Conservation (phyloP, 2,113 vertebrate genomes). For the Bufo gargarizans region DNA sequence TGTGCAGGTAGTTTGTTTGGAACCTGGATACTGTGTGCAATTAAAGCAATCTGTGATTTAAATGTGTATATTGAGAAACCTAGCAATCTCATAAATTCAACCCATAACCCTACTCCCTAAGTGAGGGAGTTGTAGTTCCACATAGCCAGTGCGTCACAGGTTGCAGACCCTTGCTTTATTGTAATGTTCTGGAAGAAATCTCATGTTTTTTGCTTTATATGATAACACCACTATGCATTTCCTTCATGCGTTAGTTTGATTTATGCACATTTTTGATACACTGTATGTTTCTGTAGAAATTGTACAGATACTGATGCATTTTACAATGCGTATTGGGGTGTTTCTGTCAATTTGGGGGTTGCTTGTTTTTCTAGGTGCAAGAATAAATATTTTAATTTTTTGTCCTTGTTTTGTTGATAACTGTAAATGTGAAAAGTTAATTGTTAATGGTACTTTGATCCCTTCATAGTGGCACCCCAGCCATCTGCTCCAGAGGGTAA, state of each 20-base stretch:
- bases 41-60: constrained; percentile 68
- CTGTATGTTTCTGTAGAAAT: constrained; percentile 87
- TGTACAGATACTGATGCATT: constrained; percentile 78
- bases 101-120: neutral
- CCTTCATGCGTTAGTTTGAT: constrained; percentile 82
- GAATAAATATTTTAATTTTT: constrained; percentile 78
- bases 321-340: constrained; percentile 76
- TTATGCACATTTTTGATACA: constrained; percentile 85
- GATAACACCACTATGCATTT: constrained; percentile 84
- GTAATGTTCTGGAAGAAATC: constrained; percentile 71
- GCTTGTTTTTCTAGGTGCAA: constrained; percentile 80
- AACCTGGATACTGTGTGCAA: constrained; percentile 73
- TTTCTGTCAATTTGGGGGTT: constrained; percentile 75
- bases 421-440: too few species aligned
- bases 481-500: too few species aligned
- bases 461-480: too few species aligned
- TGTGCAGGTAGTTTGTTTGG: constrained; percentile 64
- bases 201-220: constrained; percentile 78
- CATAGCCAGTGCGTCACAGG: neutral
- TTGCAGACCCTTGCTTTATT: neutral
- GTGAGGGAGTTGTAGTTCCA: neutral
- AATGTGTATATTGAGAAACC: constrained; percentile 68
- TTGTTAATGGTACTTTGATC: too few species aligned
- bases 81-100: constrained; percentile 66
- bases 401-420: constrained; percentile 32